Conservation (phyloP, 2,797 vertebrate genomes). For the Notamacropus eugenii region DNA sequence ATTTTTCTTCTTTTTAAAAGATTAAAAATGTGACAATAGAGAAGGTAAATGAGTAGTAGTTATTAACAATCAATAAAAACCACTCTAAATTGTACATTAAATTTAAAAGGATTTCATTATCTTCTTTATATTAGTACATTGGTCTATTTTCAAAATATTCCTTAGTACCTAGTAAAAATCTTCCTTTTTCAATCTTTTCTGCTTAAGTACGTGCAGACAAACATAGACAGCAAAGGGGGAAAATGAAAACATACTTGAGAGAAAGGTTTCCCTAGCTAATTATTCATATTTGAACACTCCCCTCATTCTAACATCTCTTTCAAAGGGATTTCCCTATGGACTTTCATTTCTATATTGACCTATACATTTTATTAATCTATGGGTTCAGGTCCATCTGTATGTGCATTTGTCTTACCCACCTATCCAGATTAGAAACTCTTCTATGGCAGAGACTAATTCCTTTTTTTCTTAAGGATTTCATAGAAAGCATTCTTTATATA, state of each 20-base stretch:
- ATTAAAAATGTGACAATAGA: background rate
- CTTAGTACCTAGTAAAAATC: background rate
- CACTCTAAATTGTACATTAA: conserved; percentile 32
- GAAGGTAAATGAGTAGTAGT: background rate
- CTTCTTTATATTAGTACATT: conserved; percentile 18
- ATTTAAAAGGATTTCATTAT: conserved; percentile 12
- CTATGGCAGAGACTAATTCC: background rate
- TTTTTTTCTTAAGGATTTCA: background rate
- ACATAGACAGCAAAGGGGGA: background rate
- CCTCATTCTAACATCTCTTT: background rate
- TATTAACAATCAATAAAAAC: background rate
- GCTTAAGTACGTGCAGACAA: background rate
- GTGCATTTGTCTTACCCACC: background rate
- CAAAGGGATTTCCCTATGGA: background rate
- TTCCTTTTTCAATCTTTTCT: conserved; percentile 37
- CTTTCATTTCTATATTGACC: conserved; percentile 28
- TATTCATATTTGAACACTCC: conserved; percentile 30
- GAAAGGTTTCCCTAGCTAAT: conserved; percentile 37
- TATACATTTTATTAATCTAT: background rate
- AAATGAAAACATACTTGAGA: background rate
- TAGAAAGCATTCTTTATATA: background rate
- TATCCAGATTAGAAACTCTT: conserved; percentile 12
- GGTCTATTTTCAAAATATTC: conserved; percentile 53
- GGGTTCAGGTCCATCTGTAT: background rate
- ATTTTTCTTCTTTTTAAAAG: background rate